phyloP scores from a whole-genome alignment of 2,888 invertebrate species.

The Margaritifera margaritifera region DNA sequence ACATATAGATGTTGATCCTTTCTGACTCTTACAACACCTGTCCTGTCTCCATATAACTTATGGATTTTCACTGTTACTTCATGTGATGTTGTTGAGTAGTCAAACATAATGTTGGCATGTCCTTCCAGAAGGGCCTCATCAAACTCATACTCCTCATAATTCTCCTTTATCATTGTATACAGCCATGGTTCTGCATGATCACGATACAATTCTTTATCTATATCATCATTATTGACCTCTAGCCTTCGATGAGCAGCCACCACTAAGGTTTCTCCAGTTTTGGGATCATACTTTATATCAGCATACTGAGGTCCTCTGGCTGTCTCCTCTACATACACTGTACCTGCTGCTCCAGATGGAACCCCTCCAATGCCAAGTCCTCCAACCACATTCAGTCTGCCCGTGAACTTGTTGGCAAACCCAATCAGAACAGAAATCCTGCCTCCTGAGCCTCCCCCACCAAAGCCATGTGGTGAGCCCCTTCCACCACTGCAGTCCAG shows the following conservation, averaged over 20 bases:
- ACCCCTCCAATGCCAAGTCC: slow-evolving; percentile 40
- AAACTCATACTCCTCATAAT: slow-evolving; percentile 47
- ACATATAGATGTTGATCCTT: slow-evolving; percentile 51
- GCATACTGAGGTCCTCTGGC: slow-evolving; percentile 60
- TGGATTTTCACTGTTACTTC: slow-evolving; percentile 44
- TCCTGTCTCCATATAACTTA: slow-evolving; percentile 53
- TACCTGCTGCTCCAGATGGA: slow-evolving; percentile 60
- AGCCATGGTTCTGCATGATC: slow-evolving; percentile 57
- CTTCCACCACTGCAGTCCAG: slow-evolving; percentile 53
- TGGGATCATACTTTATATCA: slow-evolving; percentile 52
- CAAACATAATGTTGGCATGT: slow-evolving; percentile 52
- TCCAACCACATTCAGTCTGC: slow-evolving; percentile 47
- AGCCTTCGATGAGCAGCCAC: slow-evolving; percentile 46
- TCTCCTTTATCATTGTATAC: slow-evolving; percentile 51
- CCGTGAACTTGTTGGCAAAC: slow-evolving; percentile 50
- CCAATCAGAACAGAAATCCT: slow-evolving; percentile 48
- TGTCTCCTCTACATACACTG: slow-evolving; percentile 56
- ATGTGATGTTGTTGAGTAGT: slow-evolving; percentile 37
- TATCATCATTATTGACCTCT: slow-evolving; percentile 52
- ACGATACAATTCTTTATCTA: slow-evolving; percentile 49
- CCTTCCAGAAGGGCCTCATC: slow-evolving; percentile 52
- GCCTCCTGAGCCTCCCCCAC: slow-evolving; percentile 57
- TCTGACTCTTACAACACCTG: slow-evolving; percentile 52
- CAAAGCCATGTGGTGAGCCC: slow-evolving; percentile 31
- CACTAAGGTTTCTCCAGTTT: slow-evolving; percentile 20